A percentile compares a stretch with the other conserved stretches of the same genome.
Conservation (phyloP, 2,888 invertebrate genomes). For the Xestobium rufovillosum region DNA sequence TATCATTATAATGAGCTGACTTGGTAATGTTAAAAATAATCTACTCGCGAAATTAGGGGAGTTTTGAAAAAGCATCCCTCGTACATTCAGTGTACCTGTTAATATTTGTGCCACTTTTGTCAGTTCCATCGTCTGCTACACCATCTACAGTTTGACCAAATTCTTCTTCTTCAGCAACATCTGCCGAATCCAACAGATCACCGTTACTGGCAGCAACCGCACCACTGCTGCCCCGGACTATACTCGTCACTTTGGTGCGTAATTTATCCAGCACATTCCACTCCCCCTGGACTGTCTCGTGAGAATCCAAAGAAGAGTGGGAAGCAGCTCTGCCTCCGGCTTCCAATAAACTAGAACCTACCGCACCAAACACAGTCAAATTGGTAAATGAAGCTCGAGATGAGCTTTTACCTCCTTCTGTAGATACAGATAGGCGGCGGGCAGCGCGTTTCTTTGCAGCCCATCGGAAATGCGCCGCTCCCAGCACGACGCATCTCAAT, state of each 20-base stretch:
- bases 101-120: too few species aligned
- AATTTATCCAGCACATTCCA: constrained; percentile 49
- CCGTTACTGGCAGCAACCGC: too few species aligned
- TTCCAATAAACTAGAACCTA: constrained; percentile 36
- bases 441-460: constrained; percentile 60
- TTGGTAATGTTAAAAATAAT: too few species aligned
- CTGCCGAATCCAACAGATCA: constrained; percentile 14
- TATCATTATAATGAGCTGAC: too few species aligned
- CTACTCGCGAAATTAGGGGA: too few species aligned
- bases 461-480: constrained; percentile 80
- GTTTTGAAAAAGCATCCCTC: too few species aligned
- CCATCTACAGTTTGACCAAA: too few species aligned
- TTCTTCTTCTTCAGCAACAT: constrained; percentile 15
- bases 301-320: constrained; percentile 41
- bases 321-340: constrained; percentile 37
- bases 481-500: constrained; percentile 82
- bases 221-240: constrained; percentile 46
- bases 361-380: too few species aligned
- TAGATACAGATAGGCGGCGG: constrained; percentile 45
- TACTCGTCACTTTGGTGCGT: constrained; percentile 54
- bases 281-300: constrained; percentile 37
- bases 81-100: too few species aligned
- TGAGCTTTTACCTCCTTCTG: constrained; percentile 38
- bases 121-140: too few species aligned
- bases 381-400: constrained; percentile 9